Base-by-base conservation (phyloP, 2,888 invertebrate species). In the Ichneumoninae sp. region DNA sequence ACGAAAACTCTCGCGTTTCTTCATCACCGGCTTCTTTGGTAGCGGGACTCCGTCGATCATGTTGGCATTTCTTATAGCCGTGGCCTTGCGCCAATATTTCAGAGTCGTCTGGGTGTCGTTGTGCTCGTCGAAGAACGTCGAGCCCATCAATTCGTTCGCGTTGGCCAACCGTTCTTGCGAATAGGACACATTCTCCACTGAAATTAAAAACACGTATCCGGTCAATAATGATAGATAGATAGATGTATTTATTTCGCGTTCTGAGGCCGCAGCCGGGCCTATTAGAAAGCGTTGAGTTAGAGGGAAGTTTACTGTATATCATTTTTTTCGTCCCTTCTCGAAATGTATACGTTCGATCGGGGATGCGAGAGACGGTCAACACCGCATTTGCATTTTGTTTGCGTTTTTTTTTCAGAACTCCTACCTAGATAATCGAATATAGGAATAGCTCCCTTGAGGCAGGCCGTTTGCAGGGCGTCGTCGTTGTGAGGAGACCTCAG, bases 91-190 rank as follows among this genome's bases (percentile, higher is more conserved):
- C 98, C 98, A 98, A 90, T 97, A 96, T 82, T 95, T 94, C 81
- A 97, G 94, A 81, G 97, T 96, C 52, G 95, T 95, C 85, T 95
- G 94, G 10, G 96, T 95, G 94, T 98, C 97, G 94, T 97, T 96
- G 93, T 97, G 96, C 94, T 98, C 98, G 94, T 98, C 98, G 73
- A 98, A 95, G 94, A 96, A 98, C 79, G 98, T 98, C 26, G 98
- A 96, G 1, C 97, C 98, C 92, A 98, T 96, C 89, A 98, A 94
- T 94, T 98, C 98, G 93, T 97, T 96, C 7, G 98, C 98, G 94
- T 98, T 97, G 0, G 98, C 98, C 76, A 97, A 94, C 88, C 97
- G 95, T 91, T 96, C 96, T 2, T 95, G 94, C 33, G 95, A 90
- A 94, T 97, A 98, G 70, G 93, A 92, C 86, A 96, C 95, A 50